A percentile compares a stretch with the other conserved stretches of the same genome.
phyloP scores from a whole-genome alignment of 2,113 vertebrate species.

The Oriolus oriolus region DNA sequence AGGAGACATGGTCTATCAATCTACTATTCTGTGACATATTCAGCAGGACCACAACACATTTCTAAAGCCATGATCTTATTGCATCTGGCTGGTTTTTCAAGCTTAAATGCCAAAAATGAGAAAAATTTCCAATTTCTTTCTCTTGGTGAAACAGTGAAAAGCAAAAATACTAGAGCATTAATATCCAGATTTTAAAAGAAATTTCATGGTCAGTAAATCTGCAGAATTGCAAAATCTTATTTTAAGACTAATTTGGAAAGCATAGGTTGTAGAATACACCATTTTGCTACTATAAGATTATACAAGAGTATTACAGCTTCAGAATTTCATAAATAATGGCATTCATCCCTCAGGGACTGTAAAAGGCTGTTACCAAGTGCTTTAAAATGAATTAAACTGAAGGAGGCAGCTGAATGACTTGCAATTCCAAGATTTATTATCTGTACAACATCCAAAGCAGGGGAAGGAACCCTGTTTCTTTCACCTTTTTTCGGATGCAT shows the following conservation, averaged over 20 bases:
- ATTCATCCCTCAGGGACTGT: background rate
- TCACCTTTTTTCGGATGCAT: background rate
- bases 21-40: background rate
- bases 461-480: background rate
- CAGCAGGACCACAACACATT: background rate
- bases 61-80: background rate
- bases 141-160: background rate
- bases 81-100: background rate
- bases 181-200: background rate
- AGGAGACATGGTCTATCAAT: background rate
- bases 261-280: background rate
- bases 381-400: background rate
- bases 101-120: background rate
- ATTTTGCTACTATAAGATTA: background rate
- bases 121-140: background rate
- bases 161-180: background rate
- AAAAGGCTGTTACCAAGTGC: background rate
- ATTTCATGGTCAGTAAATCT: background rate
- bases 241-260: background rate
- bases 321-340: background rate
- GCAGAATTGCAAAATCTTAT: background rate
- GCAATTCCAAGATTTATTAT: background rate
- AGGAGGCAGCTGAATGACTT: background rate
- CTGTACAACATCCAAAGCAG: background rate
- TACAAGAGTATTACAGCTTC: background rate